These are phyloP conservation scores for Carcinoscorpius rotundicauda DNA, from an alignment of 1,140 invertebrate species.

Conservation along the genomic window DNA sequence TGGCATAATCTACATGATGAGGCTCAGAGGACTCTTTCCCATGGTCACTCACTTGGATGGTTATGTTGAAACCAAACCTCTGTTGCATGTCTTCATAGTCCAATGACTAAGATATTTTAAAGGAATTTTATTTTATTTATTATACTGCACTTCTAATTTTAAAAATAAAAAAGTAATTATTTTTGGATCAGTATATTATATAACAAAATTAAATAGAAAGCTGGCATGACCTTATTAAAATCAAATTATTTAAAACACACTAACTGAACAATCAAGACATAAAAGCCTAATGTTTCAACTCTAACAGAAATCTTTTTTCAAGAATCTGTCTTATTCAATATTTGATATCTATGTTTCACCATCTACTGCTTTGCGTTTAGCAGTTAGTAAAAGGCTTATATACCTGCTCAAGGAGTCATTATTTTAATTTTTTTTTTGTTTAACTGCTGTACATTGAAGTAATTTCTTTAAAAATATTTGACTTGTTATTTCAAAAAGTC, in stretches of 20 bases:
- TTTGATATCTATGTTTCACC: no score
- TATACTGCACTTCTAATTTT: not conserved
- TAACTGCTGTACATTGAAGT: no score
- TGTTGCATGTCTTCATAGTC: conserved; percentile 35
- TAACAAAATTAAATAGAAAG: not conserved
- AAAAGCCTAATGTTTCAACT: not conserved
- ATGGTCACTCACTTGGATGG: conserved; percentile 37
- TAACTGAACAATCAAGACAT: not conserved
- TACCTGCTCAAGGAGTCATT: no score
- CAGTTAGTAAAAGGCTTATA: no score
- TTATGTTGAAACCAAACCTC: conserved; percentile 33
- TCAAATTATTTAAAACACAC: not conserved
- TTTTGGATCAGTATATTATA: not conserved
- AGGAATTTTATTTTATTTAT: not conserved
- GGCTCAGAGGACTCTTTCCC: conserved; percentile 90
- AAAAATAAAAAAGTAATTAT: not conserved
- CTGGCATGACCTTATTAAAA: not conserved
- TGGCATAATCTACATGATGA: conserved; percentile 88
- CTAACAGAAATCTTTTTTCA: no score
- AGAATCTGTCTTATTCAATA: no score
- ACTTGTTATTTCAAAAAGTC: not conserved
- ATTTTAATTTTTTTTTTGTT: no score
- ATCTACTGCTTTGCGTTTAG: no score
- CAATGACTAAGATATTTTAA: conserved; percentile 27
- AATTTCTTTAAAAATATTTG: not conserved